Base-by-base conservation (phyloP, 23 tunicate species). In the Trididemnum clinides region DNA sequence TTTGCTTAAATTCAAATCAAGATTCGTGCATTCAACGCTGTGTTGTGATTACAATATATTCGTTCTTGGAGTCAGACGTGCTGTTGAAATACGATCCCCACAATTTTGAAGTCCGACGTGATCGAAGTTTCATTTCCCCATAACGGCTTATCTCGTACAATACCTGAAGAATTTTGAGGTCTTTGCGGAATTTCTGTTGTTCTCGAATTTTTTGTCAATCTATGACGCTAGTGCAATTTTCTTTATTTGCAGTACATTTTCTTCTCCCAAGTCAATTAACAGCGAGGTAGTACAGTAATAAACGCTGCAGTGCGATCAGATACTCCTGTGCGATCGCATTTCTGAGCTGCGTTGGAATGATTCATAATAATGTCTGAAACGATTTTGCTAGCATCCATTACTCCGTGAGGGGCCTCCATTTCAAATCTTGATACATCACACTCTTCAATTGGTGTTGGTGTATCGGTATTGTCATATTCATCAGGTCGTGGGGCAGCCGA, bases 181-280 rank as follows among this genome's bases (percentile, higher is more conserved):
- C n/a, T n/a, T n/a, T n/a, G n/a, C n/a, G n/a, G n/a, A n/a, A 25
- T 59, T 59, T 59, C 22, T 59, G 66, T 59, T 28, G 66, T 19
- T 59, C 3, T 59, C 66, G 66, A 59, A 59, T 12, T 59, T 59
- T 59, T 25, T 59, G 66, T 59, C 66, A 19, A n/a, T 59, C 66
- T 59, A 59, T n/a, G 22, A n/a, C 66, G 66, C 27, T 19, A 28
- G 27, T 59, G 66, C 25, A 10, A 28, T 59, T 28, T 19, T 59
- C 66, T 10, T 59, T 59, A 10, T 25, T 59, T 59, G n/a, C n/a
- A n/a, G n/a, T n/a, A n/a, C n/a, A n/a, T n/a, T n/a, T n/a, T 19
- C 66, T 59, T 59, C 25, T 59, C 25, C 25, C 66, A 59, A 59
- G 25, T 15, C 66, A 10, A 10, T n/a, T n/a, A 59, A 59, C 23